Percentiles rank a stretch among this genome's conserved stretches.
These are phyloP conservation scores for Pagrus major DNA, from an alignment of 2,113 vertebrate genomes.

Conservation along the genomic window DNA sequence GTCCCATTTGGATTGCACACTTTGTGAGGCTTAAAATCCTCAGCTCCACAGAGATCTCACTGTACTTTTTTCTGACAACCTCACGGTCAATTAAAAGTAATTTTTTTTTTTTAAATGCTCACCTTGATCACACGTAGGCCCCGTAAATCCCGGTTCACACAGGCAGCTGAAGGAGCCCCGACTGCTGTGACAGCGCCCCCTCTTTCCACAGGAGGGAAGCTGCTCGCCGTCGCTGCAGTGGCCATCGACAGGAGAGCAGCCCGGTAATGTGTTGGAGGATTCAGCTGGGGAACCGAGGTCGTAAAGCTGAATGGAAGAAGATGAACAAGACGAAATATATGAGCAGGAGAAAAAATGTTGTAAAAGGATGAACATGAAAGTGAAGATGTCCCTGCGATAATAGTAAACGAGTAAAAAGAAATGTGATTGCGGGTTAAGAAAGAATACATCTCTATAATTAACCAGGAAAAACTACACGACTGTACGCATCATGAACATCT, in stretches of 20 bases:
- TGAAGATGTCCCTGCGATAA: background rate
- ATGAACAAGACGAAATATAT: background rate
- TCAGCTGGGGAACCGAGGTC: conserved; percentile 89
- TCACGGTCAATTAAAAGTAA: background rate
- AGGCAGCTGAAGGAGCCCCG: conserved; percentile 86
- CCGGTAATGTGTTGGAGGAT: conserved; percentile 83
- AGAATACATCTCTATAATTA: background rate
- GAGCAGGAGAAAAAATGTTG: background rate
- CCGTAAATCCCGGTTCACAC: conserved; percentile 85
- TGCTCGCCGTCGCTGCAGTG: conserved; percentile 83
- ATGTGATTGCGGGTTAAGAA: conserved; percentile 2
- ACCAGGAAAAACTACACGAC: no score
- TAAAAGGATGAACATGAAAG: background rate
- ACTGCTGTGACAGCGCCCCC: conserved; percentile 85
- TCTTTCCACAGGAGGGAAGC: conserved; percentile 83
- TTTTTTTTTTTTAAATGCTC: conserved; percentile 27
- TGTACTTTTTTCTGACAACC: conserved; percentile 25
- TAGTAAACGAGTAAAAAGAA: background rate
- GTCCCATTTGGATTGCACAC: conserved; percentile 5
- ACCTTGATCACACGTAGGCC: conserved; percentile 89
- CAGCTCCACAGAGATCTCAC: conserved; percentile 7
- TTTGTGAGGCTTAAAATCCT: conserved; percentile 27
- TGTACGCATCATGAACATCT: no score
- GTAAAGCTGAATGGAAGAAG: conserved; percentile 78
- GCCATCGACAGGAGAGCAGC: conserved; percentile 84